These are phyloP conservation scores for Oceanodroma tethys DNA, from an alignment of 2,113 vertebrate species.

Conservation along the genomic window DNA sequence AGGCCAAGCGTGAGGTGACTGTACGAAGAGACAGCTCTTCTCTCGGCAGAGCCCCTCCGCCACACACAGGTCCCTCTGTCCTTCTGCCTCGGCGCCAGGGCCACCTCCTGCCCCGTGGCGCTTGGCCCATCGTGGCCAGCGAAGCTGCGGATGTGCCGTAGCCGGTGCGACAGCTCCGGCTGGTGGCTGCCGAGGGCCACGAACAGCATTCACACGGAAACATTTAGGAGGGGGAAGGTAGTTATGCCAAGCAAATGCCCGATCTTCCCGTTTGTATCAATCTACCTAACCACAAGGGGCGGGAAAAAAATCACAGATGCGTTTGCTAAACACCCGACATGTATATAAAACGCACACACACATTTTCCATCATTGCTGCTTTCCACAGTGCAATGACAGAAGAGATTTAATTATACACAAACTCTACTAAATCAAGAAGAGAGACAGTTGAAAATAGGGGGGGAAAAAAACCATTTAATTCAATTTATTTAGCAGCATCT, in stretches of 20 bases:
- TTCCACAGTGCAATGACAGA: not conserved
- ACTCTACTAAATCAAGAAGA: not conserved
- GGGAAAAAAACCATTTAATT: slow-evolving; percentile 39
- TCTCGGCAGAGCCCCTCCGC: not conserved
- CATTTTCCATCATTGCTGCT: not conserved
- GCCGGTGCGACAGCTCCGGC: not conserved
- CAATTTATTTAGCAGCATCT: slow-evolving; percentile 75
- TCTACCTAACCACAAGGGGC: not conserved
- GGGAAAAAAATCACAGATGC: not conserved
- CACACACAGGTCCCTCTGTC: not conserved
- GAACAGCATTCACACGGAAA: not conserved
- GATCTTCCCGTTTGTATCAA: not conserved
- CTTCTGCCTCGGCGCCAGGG: not conserved
- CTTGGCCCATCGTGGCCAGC: not conserved
- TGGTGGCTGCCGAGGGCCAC: slow-evolving; percentile 17
- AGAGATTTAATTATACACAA: not conserved
- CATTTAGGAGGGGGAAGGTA: accelerated
- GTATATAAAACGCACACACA: not conserved
- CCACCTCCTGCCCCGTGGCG: not conserved
- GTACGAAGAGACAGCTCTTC: not conserved
- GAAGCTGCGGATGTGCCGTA: accelerated
- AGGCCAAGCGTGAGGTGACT: not conserved
- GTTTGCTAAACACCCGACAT: not conserved
- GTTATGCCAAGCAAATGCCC: not conserved
- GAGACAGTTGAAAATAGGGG: not conserved